These are phyloP conservation scores for Drosophila subpulchrella DNA, from an alignment of 1,140 invertebrate species.

Conservation along the genomic window DNA sequence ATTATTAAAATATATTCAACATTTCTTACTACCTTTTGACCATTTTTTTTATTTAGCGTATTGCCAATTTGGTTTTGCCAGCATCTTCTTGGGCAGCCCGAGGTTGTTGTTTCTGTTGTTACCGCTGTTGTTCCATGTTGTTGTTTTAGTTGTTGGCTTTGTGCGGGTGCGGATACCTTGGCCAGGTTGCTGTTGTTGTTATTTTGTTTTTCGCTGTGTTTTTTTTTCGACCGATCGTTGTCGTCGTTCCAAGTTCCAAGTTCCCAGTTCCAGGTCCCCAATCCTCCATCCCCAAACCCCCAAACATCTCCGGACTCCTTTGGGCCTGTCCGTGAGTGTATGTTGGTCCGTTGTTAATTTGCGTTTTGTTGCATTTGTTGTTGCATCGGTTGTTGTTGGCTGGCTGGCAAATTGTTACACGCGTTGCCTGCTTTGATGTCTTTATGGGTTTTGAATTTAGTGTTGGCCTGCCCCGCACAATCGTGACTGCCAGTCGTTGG, in stretches of 20 bases:
- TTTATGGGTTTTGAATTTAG: conserved; percentile 82
- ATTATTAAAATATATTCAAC: background rate
- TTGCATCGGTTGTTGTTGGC: conserved; percentile 44
- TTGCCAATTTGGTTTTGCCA: conserved; percentile 16
- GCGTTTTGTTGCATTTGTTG: conserved; percentile 78
- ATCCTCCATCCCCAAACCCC: background rate
- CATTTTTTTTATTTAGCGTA: conserved; percentile 13
- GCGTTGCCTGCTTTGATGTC: conserved; percentile 82
- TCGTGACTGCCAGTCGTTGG: conserved; percentile 73
- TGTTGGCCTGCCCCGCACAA: conserved; percentile 68
- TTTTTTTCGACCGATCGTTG: conserved; percentile 49
- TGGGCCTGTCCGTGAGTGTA: conserved; percentile 13
- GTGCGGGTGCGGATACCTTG: conserved; percentile 51
- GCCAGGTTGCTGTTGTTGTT: conserved; percentile 22
- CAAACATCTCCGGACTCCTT: conserved; percentile 20
- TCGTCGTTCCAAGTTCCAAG: conserved; percentile 27
- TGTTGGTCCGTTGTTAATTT: conserved; percentile 73
- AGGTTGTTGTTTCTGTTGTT: conserved; percentile 20
- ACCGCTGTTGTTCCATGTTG: conserved; percentile 12
- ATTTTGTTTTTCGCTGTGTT: conserved; percentile 10
- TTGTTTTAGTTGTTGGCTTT: conserved; percentile 25
- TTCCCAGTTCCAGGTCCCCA: conserved; percentile 2
- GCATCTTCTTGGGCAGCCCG: conserved; percentile 25
- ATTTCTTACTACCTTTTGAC: background rate
- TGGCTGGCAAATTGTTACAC: conserved; percentile 82